phyloP scores from a whole-genome alignment of 2,888 invertebrate species.

The Sepioteuthis lessoniana region DNA sequence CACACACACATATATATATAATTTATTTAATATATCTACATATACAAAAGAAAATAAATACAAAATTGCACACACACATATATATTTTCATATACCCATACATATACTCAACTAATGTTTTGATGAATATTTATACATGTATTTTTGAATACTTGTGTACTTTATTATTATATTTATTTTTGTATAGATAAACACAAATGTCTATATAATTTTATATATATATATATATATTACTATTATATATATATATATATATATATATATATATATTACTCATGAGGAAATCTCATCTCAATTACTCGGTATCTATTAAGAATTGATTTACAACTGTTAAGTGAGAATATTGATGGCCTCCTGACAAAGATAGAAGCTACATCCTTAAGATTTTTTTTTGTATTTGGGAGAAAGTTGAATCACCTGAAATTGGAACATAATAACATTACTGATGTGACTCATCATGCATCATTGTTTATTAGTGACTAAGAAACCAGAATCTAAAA shows the following conservation, averaged over 20 bases:
- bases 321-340: not conserved
- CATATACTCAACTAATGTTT: too few relatives aligned
- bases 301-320: not conserved
- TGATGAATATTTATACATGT: too few relatives aligned
- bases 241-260: not conserved
- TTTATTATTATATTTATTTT: too few relatives aligned
- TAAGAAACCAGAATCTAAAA: not conserved
- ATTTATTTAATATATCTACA: too few relatives aligned
- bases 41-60: too few relatives aligned
- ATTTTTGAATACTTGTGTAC: too few relatives aligned
- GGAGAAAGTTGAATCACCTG: constrained; percentile 33
- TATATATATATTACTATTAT: too few relatives aligned
- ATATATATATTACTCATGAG: not conserved
- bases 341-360: constrained; percentile 6
- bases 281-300: not conserved
- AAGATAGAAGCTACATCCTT: not conserved
- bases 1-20: not conserved
- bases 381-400: not conserved
- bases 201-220: not conserved
- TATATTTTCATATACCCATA: too few relatives aligned
- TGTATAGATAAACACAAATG: too few relatives aligned
- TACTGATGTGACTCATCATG: not conserved
- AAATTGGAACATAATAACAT: not conserved
- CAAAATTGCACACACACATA: too few relatives aligned
- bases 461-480: not conserved